These are phyloP conservation scores for Patella depressa DNA, from an alignment of 2,888 invertebrate genomes.

Conservation along the genomic window DNA sequence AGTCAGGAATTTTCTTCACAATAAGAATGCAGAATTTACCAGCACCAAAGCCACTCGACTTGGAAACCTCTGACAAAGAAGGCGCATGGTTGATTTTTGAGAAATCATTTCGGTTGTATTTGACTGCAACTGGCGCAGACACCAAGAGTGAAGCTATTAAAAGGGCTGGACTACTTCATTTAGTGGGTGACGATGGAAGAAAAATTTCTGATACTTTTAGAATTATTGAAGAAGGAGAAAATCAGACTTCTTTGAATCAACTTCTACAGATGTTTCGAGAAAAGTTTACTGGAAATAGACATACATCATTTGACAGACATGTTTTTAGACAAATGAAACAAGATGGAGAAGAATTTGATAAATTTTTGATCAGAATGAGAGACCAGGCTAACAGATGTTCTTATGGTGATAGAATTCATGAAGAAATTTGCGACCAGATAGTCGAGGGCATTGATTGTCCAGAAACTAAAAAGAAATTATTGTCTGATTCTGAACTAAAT, in stretches of 20 bases:
- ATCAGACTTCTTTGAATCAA: background rate
- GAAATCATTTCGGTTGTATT: background rate
- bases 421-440: conserved; percentile 10
- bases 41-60: background rate
- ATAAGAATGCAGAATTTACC: conserved; percentile 1
- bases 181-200: background rate
- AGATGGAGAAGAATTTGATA: conserved; percentile 4
- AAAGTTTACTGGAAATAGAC: background rate
- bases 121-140: background rate
- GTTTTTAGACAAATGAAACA: background rate
- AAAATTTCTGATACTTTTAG: background rate
- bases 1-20: background rate
- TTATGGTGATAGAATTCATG: background rate
- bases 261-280: background rate
- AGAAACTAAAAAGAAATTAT: conserved; percentile 4
- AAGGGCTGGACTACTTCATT: background rate
- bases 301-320: conserved; percentile 1
- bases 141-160: background rate
- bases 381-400: background rate
- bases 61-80: background rate
- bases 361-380: conserved; percentile 2
- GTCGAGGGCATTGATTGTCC: background rate
- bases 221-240: background rate
- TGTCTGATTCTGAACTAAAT: conserved; percentile 6
- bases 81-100: background rate